A percentile compares a stretch with the other conserved stretches of the same genome.
Conservation (phyloP, 2,888 invertebrate genomes). For the Cheilosia urbana region DNA sequence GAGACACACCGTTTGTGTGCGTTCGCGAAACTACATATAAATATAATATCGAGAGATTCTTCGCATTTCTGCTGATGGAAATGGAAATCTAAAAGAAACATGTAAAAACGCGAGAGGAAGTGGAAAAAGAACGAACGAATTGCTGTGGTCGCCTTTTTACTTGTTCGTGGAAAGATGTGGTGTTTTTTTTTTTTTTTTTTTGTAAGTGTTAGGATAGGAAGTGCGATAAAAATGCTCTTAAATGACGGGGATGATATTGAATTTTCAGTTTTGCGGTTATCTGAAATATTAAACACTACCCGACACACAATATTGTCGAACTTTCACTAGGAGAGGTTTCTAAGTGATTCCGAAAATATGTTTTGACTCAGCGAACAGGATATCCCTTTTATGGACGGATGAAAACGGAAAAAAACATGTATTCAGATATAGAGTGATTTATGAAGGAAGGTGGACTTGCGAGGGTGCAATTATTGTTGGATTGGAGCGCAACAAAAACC, state of each 20-base stretch:
- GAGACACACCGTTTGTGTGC: slow-evolving; percentile 37
- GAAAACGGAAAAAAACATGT: background rate
- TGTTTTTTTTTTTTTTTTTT: background rate
- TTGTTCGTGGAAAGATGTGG: background rate
- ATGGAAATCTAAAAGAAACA: background rate
- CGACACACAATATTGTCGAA: background rate
- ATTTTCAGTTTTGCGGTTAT: background rate
- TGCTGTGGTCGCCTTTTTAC: background rate
- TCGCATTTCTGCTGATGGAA: too few relatives aligned
- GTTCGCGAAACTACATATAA: slow-evolving; percentile 26
- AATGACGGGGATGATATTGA: background rate
- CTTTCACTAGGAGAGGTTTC: background rate
- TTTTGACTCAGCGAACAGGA: slow-evolving; percentile 11
- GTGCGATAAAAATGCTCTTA: background rate
- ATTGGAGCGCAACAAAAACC: too few relatives aligned
- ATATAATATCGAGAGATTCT: background rate
- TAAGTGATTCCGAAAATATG: background rate
- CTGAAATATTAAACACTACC: background rate
- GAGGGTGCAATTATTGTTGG: too few relatives aligned
- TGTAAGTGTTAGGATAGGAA: background rate
- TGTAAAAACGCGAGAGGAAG: slow-evolving; percentile 17
- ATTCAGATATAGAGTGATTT: too few relatives aligned
- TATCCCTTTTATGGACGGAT: background rate
- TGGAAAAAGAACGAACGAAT: background rate
- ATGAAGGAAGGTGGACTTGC: too few relatives aligned